Percentiles rank a stretch among this genome's conserved stretches.
Conservation (phyloP, 35 echinoderm and acorn worm species). For the Lytechinus pictus region DNA sequence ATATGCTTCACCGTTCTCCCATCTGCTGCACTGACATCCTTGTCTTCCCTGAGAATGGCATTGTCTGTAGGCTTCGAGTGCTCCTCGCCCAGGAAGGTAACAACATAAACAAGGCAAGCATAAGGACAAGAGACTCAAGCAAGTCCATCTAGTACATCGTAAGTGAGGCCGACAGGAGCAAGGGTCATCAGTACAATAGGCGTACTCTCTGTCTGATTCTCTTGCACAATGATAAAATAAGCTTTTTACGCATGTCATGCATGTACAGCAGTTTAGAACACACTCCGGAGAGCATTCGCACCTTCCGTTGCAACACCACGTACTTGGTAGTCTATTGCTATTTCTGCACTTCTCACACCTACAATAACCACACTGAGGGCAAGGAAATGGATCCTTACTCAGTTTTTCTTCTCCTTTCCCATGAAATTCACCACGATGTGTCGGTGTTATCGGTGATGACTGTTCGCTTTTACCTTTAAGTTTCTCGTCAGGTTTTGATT, state of each 20-base stretch:
- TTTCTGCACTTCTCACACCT: slow-evolving; percentile 76
- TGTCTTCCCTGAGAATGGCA: slow-evolving; percentile 79
- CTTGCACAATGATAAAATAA: slow-evolving; percentile 89
- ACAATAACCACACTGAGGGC: slow-evolving; percentile 72
- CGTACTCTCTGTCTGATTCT: slow-evolving; percentile 71
- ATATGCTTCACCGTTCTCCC: slow-evolving; percentile 41
- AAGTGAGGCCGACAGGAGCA: slow-evolving; percentile 80
- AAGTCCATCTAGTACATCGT: slow-evolving; percentile 77
- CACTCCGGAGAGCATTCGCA: slow-evolving; percentile 79
- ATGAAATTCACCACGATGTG: not conserved
- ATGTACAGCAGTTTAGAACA: slow-evolving; percentile 76
- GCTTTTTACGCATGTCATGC: slow-evolving; percentile 79
- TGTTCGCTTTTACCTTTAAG: slow-evolving; percentile 49
- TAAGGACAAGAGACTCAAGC: slow-evolving; percentile 77
- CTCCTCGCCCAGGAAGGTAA: slow-evolving; percentile 71
- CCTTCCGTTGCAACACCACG: slow-evolving; percentile 71
- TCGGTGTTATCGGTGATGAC: slow-evolving; percentile 31
- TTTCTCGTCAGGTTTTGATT: slow-evolving; percentile 60
- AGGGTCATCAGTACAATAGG: slow-evolving; percentile 74
- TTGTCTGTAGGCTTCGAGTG: slow-evolving; percentile 62
- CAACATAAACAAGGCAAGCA: slow-evolving; percentile 83
- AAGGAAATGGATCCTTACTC: slow-evolving; percentile 69
- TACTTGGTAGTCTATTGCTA: slow-evolving; percentile 69
- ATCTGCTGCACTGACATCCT: slow-evolving; percentile 75
- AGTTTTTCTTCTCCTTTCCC: slow-evolving; percentile 34